Base-by-base conservation (phyloP, 2,888 invertebrate genomes). In the Theristus sp. region DNA sequence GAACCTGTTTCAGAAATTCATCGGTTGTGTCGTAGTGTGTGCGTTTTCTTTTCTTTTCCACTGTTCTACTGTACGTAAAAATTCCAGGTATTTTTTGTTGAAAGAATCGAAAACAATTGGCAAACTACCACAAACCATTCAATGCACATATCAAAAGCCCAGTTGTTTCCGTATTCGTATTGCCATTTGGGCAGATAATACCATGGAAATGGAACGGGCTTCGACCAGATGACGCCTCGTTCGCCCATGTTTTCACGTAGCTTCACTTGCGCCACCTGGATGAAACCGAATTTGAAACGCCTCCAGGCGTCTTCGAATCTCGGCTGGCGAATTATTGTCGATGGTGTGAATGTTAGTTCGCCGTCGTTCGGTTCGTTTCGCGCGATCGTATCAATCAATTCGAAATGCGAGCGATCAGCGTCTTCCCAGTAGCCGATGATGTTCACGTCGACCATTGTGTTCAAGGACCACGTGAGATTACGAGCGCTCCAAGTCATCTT, bases 171-270 rank as follows among this genome's bases (percentile, higher is more conserved):
- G 67, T 85, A 83, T 57, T 82, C 74, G 25, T 83, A 78, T 72
- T 86, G 84, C 91, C 91, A 93, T 74, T 67, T 65, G 3, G 52
- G 59, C 31, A 53, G 82, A 72, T 90, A 89, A 74, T 90, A 93
- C 91, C 91, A 93, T 1, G 81, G 89, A 20, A 93, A 77, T 1
- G 93, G 91, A 65, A 93, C 85, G 0, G 91, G 89, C 62, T 84
- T 82, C 70, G 89, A 89, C 91, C 91, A 93, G 20, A 93, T 79
- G 0, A 85, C 80, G 0, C 82, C 81, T 62, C 60, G 65, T 53
- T 67, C 38, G 38, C 10, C 17, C 10, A 38, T 38, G 66, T n/a
- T 59, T 53, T n/a, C n/a, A n/a, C n/a, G n/a, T n/a, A n/a, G n/a
- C n/a, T n/a, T n/a, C n/a, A 17, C 6, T 17, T 38, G 38, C 38